These are phyloP conservation scores for Hydrolagus colliei DNA, from an alignment of 2,797 vertebrate species.

Conservation along the genomic window DNA sequence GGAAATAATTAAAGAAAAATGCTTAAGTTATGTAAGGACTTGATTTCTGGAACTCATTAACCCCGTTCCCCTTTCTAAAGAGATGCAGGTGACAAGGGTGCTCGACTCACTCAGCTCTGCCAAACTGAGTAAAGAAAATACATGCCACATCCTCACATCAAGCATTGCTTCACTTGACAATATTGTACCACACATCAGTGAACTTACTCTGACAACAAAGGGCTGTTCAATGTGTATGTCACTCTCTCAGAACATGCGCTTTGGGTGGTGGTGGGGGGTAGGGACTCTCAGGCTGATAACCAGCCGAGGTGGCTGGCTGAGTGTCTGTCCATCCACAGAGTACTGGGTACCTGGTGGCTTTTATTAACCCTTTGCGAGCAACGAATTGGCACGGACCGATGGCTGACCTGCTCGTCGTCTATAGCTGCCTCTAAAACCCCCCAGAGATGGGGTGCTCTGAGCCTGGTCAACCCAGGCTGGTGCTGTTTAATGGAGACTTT, in stretches of 20 bases:
- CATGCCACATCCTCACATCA: slow-evolving; percentile 18
- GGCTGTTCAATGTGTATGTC: slow-evolving; percentile 2
- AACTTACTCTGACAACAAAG: background rate
- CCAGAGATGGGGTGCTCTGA: slow-evolving; percentile 17
- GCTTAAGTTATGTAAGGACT: slow-evolving; percentile 20
- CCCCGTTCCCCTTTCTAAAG: background rate
- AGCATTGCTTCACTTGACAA: slow-evolving; percentile 1
- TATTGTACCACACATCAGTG: slow-evolving; percentile 10
- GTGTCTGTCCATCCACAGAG: background rate
- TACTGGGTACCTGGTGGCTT: background rate
- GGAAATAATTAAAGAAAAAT: slow-evolving; percentile 20
- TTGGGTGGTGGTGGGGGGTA: background rate
- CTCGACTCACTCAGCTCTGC: background rate
- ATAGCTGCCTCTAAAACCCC: slow-evolving; percentile 16
- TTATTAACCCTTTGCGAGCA: background rate
- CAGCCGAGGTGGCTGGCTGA: background rate
- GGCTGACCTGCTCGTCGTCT: slow-evolving; percentile 18
- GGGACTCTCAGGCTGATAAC: background rate
- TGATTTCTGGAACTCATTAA: slow-evolving; percentile 28
- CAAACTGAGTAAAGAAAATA: background rate
- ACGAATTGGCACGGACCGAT: slow-evolving; percentile 3
- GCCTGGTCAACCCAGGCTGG: background rate
- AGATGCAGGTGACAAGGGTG: slow-evolving; percentile 28
- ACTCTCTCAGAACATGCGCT: background rate
- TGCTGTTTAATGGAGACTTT: background rate